Evolutionary conservation across 2,797 vertebrate genomes (phyloP), one percentile per base, ranked within the genome.

Genomic region (Moxostoma hubbsi): DNA sequence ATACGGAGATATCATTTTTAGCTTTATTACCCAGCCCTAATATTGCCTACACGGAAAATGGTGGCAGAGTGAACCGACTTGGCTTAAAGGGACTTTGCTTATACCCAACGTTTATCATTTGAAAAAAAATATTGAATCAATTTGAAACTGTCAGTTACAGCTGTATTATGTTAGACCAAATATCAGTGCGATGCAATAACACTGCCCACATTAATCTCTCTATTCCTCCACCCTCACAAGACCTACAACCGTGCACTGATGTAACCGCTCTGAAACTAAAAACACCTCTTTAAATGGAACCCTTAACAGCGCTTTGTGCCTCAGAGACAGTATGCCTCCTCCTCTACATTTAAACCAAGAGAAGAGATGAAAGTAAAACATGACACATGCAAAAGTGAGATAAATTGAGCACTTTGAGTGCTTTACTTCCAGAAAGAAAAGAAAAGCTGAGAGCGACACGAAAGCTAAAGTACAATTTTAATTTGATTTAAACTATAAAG

Each of bases 321-420:
- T 75, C 76, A 63, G 64, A 71, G 62, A 77, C n/a, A 15, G 55
- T 24, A 49, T 5, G 36, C 43, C 59, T 9, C 4, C 69, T 73
- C 54, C 62, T 10, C 46, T 63, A 16, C 18, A 50, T 81, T 83
- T 55, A 79, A 75, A 50, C 6, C 59, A 16, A 49, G 62, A 6
- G 24, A 55, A 13, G 36, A 75, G 71, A 83, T 79, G 9, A 85
- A 85, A 82, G 75, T 36, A 16, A 63, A 76, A 68, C 63, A 63
- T 45, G 71, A 67, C 12, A 24, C 18, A 24, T 9, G 50, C 67
- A 70, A 85, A 81, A 81, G 9, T n/a, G 71, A 79, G 57, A 83
- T 74, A 81, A 81, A 81, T 57, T 7, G 11, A 59, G 50, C 47
- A 10, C 70, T 81, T 72, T 66, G 36, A 61, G 18, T 55, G 73